These are phyloP conservation scores for Ranitomeya imitator DNA, from an alignment of 2,113 vertebrate species.

Conservation along the genomic window DNA sequence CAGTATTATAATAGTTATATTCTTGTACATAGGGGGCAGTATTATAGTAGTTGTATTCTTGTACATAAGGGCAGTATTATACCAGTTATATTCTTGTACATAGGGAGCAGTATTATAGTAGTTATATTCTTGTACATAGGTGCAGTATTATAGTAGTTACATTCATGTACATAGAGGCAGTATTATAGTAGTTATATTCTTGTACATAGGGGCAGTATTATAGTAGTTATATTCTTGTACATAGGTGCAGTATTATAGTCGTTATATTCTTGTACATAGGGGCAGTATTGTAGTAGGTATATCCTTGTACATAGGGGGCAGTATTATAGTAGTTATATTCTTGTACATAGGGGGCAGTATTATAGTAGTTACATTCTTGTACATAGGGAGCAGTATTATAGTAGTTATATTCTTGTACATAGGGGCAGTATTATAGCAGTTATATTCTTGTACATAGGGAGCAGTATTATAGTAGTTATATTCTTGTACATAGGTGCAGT, in stretches of 20 bases:
- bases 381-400: background rate
- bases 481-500: background rate
- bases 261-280: constrained; percentile 3
- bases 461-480: constrained; percentile 7
- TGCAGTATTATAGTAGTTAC: background rate
- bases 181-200: background rate
- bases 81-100: background rate
- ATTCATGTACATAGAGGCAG: background rate
- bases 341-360: constrained; percentile 7
- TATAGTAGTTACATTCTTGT: background rate
- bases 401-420: constrained; percentile 6
- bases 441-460: background rate
- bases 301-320: background rate
- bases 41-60: background rate
- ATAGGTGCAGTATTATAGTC: background rate
- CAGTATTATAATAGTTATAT: constrained; percentile 4
- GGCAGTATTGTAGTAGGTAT: background rate
- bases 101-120: background rate
- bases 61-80: background rate
- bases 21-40: constrained; percentile 4
- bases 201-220: background rate
- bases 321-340: constrained; percentile 4
- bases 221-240: background rate
- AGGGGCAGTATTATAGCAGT: background rate
- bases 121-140: background rate